These are phyloP conservation scores for Latrodectus elegans DNA, from an alignment of 2,888 invertebrate species.

Conservation along the genomic window DNA sequence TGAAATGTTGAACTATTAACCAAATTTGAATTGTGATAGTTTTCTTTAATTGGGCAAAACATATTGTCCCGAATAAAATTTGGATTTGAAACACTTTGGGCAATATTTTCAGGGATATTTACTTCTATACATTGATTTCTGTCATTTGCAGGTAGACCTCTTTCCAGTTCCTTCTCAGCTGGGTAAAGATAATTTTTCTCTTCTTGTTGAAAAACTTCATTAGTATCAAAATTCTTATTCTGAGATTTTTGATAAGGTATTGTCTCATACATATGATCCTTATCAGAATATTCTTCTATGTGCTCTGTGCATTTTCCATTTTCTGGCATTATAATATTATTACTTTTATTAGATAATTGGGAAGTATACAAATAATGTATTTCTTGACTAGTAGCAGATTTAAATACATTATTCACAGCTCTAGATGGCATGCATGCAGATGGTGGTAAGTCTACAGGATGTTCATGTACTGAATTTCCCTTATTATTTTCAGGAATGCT, in stretches of 20 bases:
- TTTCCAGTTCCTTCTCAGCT: slow-evolving; percentile 60
- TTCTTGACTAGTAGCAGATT: slow-evolving; percentile 69
- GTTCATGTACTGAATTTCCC: slow-evolving; percentile 42
- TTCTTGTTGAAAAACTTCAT: slow-evolving; percentile 12
- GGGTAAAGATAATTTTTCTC: slow-evolving; percentile 55
- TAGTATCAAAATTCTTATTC: slow-evolving; percentile 14
- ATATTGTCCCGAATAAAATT: slow-evolving; percentile 49
- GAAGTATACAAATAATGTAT: slow-evolving; percentile 68
- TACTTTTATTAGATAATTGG: slow-evolving; percentile 38
- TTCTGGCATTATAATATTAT: slow-evolving; percentile 24
- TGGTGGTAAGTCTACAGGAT: slow-evolving; percentile 63
- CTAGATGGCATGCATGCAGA: slow-evolving; percentile 41
- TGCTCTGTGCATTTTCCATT: slow-evolving; percentile 32
- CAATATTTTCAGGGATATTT: slow-evolving; percentile 5
- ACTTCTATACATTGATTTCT: slow-evolving; percentile 1
- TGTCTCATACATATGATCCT: slow-evolving; percentile 62
- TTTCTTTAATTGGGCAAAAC: slow-evolving; percentile 65
- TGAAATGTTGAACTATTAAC: slow-evolving; percentile 45
- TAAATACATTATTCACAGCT: slow-evolving; percentile 50
- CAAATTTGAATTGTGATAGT: slow-evolving; percentile 20
- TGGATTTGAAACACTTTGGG: slow-evolving; percentile 22
- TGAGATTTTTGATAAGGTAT: slow-evolving; percentile 51
- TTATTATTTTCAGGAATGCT: slow-evolving; percentile 23
- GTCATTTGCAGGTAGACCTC: slow-evolving; percentile 56
- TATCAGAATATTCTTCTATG: slow-evolving; percentile 33